phyloP scores from a whole-genome alignment of 2,113 vertebrate species.

The Rhea pennata region DNA sequence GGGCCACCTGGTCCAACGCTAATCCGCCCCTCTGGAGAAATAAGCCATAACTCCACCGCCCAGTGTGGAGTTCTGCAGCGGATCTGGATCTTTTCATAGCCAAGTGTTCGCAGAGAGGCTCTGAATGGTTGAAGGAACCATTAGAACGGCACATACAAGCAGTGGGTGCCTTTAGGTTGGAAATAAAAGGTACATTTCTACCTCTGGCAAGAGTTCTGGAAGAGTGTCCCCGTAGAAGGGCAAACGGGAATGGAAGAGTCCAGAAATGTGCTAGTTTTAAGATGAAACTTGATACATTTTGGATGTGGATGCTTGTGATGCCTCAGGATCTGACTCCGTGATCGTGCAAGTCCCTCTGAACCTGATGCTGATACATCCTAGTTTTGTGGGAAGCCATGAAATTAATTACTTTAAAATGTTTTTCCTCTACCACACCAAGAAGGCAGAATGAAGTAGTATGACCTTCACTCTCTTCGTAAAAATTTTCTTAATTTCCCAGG shows the following conservation, averaged over 20 bases:
- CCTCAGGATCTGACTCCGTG: neutral
- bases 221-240: accelerated
- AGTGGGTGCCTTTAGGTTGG: accelerated
- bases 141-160: neutral
- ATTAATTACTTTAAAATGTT: neutral
- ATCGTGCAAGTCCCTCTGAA: neutral
- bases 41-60: neutral
- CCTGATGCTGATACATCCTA: neutral
- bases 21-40: neutral
- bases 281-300: neutral
- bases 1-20: no score
- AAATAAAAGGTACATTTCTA: neutral
- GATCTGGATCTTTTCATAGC: neutral
- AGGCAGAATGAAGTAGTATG: neutral
- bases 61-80: no score
- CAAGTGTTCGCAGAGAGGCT: neutral
- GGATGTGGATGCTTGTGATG: neutral
- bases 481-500: neutral
- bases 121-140: neutral
- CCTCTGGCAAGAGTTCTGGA: neutral
- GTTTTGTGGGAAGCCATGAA: neutral
- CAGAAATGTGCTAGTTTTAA: neutral
- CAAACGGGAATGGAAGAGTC: neutral
- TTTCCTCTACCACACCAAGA: neutral
- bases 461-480: neutral